Conservation (phyloP, 2,797 vertebrate species). For the Acanthis flammea region DNA sequence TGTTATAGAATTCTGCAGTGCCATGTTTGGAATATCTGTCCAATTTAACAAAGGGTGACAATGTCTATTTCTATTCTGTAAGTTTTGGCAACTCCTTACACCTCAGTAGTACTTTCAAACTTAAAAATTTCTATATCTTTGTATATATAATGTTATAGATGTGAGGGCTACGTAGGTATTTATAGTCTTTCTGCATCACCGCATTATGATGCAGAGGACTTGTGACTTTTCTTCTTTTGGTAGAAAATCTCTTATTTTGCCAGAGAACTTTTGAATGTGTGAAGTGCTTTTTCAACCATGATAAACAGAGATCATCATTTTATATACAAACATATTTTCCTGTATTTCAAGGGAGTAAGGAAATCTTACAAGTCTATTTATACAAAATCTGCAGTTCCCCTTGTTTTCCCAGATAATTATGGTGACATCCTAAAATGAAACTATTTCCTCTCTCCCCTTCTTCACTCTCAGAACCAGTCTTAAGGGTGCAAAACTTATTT, state of each 20-base stretch:
- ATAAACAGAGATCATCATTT: not conserved
- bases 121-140: not conserved
- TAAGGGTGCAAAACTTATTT: too few relatives aligned
- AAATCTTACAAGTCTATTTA: not conserved
- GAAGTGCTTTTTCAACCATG: not conserved
- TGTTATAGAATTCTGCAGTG: not conserved
- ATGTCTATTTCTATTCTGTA: not conserved
- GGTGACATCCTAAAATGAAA: not conserved
- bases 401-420: not conserved
- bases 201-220: not conserved
- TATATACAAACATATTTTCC: not conserved
- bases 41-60: not conserved
- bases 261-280: not conserved
- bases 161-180: rapidly evolving
- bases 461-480: too few relatives aligned
- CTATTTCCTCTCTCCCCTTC: not conserved
- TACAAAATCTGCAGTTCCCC: not conserved
- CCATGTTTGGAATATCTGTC: not conserved
- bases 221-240: too few relatives aligned
- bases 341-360: not conserved
- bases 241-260: not conserved
- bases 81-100: not conserved
- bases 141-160: not conserved
- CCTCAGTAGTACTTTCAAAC: not conserved
- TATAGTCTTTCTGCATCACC: not conserved